Evolutionary conservation across 2,888 invertebrate species (phyloP).

Genomic region (Andrena bicolor): DNA sequence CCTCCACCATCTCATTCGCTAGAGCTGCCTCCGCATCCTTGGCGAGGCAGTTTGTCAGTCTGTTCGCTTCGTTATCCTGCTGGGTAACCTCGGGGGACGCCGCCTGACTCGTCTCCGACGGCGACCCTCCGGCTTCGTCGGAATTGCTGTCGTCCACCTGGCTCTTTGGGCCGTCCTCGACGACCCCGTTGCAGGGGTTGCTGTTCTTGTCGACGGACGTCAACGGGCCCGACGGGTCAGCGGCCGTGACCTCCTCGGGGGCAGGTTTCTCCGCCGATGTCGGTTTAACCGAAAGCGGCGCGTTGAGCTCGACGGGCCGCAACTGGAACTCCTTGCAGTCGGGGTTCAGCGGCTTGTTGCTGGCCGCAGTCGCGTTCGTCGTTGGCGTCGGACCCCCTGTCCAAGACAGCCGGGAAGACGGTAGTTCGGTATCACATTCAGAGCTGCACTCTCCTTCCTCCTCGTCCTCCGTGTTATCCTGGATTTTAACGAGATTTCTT

Average conservation of each 20-base stretch:
- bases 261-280: conserved; percentile 39
- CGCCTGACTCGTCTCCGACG: conserved; percentile 30
- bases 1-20: conserved; percentile 47
- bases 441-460: conserved; percentile 82
- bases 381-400: conserved; percentile 59
- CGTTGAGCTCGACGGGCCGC: conserved; percentile 42
- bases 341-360: conserved; percentile 79
- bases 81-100: conserved; percentile 7
- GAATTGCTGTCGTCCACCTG: conserved; percentile 31
- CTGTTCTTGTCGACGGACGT: conserved; percentile 21
- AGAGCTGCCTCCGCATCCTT: conserved; percentile 24
- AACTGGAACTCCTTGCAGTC: conserved; percentile 83
- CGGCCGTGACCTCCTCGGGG: conserved; percentile 27
- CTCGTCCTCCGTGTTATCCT: conserved; percentile 76
- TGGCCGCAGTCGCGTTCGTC: conserved; percentile 57
- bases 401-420: conserved; percentile 76
- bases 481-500: conserved; percentile 11
- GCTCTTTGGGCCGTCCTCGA: conserved; percentile 27
- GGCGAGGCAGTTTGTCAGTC: conserved; percentile 63
- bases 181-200: conserved; percentile 44
- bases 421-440: conserved; percentile 76
- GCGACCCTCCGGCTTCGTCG: conserved; percentile 11
- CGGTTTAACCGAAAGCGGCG: conserved; percentile 22
- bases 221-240: conserved; percentile 16
- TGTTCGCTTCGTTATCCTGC: conserved; percentile 61